These are phyloP conservation scores for Drosophila busckii DNA, from an alignment of 1,140 invertebrate species.

Conservation along the genomic window DNA sequence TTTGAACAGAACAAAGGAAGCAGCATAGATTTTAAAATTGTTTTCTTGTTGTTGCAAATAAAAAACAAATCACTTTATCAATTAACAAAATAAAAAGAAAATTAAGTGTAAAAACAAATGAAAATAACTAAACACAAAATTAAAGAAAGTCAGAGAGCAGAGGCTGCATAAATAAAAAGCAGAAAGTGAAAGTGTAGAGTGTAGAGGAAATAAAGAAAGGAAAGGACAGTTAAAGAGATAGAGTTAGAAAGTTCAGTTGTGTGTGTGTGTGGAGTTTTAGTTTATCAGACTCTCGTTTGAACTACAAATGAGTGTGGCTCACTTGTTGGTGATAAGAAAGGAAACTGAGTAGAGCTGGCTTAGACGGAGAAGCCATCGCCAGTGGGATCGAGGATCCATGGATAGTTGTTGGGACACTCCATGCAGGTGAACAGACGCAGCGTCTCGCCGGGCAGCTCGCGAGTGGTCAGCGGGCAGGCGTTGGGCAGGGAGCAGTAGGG, in stretches of 20 bases:
- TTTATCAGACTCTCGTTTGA: slow-evolving; percentile 79
- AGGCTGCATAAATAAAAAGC: too few species aligned
- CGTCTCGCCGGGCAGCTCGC: slow-evolving; percentile 94
- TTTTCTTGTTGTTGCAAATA: slow-evolving; percentile 40
- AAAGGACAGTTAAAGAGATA: slow-evolving; percentile 12
- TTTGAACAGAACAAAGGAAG: slow-evolving; percentile 56
- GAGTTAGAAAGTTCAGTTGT: slow-evolving; percentile 16
- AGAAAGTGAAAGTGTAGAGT: slow-evolving; percentile 4
- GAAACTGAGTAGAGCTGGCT: slow-evolving; percentile 23
- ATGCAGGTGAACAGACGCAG: slow-evolving; percentile 95
- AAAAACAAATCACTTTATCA: slow-evolving; percentile 65
- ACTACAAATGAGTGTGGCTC: slow-evolving; percentile 73
- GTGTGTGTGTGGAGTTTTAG: slow-evolving; percentile 48
- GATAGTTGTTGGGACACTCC: slow-evolving; percentile 97
- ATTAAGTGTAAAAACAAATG: not conserved
- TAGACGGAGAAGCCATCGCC: slow-evolving; percentile 94
- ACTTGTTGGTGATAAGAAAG: slow-evolving; percentile 42
- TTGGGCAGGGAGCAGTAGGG: slow-evolving; percentile 95
- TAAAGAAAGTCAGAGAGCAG: not conserved
- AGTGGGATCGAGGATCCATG: slow-evolving; percentile 96
- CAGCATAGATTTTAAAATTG: slow-evolving; percentile 47
- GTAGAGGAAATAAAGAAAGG: slow-evolving; percentile 4
- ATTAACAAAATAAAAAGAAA: slow-evolving; percentile 43
- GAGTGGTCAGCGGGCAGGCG: slow-evolving; percentile 91
- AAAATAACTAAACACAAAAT: not conserved